Conservation (phyloP, 1,140 invertebrate species). For the Drosophila pandora region DNA sequence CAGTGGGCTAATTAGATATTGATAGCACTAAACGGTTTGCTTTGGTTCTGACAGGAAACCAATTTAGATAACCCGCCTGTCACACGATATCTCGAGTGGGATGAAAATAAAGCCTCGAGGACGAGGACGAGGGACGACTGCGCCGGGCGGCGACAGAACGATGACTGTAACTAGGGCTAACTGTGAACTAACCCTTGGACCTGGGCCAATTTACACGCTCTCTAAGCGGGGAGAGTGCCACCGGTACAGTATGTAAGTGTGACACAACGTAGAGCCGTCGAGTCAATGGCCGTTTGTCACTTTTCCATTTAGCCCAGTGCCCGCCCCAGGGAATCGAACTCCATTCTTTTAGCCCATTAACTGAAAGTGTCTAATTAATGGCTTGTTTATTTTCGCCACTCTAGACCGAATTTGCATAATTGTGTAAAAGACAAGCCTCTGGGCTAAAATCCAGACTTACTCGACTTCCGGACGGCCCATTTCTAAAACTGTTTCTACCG, state of each 20-base stretch:
- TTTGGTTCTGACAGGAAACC: constrained; percentile 20
- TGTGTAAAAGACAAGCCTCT: constrained; percentile 14
- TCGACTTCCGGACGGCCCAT: neutral
- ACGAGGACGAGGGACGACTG: constrained; percentile 3
- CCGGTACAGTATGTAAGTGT: neutral
- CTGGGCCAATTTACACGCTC: constrained; percentile 21
- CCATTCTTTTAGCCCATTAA: constrained; percentile 46
- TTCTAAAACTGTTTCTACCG: constrained; percentile 25
- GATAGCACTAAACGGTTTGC: constrained; percentile 61
- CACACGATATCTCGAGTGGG: constrained; percentile 33
- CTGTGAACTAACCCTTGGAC: constrained; percentile 7
- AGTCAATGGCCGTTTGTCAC: constrained; percentile 60
- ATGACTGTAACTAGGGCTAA: constrained; percentile 32
- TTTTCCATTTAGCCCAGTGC: constrained; percentile 1
- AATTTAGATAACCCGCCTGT: constrained; percentile 62
- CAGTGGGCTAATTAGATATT: constrained; percentile 73
- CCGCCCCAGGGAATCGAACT: constrained; percentile 23
- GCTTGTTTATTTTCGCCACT: constrained; percentile 65
- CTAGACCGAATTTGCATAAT: constrained; percentile 44
- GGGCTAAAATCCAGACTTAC: constrained; percentile 2
- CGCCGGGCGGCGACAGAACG: constrained; percentile 15
- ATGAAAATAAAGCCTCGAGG: constrained; percentile 23
- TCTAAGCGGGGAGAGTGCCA: neutral
- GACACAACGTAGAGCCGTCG: neutral
- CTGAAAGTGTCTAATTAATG: constrained; percentile 63